A percentile compares a stretch with the other conserved stretches of the same genome.
phyloP scores from a whole-genome alignment of 2,113 vertebrate species.

The Periophthalmus modestus region DNA sequence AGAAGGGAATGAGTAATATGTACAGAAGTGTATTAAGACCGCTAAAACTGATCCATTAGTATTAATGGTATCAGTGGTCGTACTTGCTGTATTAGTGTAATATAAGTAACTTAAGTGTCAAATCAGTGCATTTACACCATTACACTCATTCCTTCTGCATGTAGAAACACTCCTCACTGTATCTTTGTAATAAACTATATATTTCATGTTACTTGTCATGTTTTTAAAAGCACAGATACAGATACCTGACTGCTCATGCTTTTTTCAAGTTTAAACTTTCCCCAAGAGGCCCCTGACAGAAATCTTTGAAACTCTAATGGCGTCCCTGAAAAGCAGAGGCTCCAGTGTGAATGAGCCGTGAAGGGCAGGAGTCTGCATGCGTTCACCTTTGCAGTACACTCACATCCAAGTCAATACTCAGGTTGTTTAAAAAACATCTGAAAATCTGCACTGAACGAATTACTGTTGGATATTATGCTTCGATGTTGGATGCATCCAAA shows the following conservation, averaged over 20 bases:
- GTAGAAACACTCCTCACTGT: background rate
- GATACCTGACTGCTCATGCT: background rate
- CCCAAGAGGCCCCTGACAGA: background rate
- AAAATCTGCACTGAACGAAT: too few relatives aligned
- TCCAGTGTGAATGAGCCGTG: constrained; percentile 37
- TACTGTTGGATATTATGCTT: too few relatives aligned
- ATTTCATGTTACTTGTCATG: background rate
- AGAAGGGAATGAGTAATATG: background rate
- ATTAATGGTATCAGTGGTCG: background rate
- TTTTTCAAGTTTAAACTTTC: background rate
- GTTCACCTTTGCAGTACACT: background rate
- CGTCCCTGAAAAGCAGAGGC: constrained; percentile 14
- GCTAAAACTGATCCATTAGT: background rate
- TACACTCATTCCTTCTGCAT: background rate
- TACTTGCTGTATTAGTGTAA: background rate
- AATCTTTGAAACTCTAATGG: constrained; percentile 6
- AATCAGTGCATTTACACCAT: background rate
- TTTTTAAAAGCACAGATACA: background rate
- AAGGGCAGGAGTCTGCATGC: background rate
- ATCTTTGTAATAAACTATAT: background rate
- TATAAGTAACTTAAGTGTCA: background rate
- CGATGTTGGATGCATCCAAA: too few relatives aligned
- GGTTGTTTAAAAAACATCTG: too few relatives aligned
- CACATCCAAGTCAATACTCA: background rate
- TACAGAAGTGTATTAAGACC: too few relatives aligned